phyloP scores from a whole-genome alignment of 2,113 vertebrate genomes.

The Neodon shergylaensis region DNA sequence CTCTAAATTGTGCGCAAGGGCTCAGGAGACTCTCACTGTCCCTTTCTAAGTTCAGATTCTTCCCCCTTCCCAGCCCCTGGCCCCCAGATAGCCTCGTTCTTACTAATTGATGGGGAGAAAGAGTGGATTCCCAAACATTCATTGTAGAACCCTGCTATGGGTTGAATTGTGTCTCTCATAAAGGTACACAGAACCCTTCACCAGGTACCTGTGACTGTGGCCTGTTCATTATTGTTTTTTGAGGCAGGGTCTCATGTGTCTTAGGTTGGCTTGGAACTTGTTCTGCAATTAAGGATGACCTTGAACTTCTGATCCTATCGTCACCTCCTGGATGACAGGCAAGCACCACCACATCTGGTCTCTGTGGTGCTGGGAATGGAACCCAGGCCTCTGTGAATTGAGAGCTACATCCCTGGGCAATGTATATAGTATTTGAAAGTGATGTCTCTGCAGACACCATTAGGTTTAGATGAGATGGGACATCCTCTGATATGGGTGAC shows the following conservation, averaged over 20 bases:
- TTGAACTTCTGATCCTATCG: background rate
- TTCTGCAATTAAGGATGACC: background rate
- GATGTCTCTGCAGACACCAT: background rate
- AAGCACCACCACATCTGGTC: background rate
- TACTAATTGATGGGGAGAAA: rapidly evolving
- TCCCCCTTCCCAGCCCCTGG: rapidly evolving
- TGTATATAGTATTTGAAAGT: background rate
- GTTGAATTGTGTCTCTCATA: background rate
- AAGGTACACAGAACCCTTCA: background rate
- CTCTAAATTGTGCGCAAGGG: background rate
- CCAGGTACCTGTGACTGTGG: background rate
- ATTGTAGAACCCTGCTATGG: rapidly evolving
- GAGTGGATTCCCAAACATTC: no score
- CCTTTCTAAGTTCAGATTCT: background rate
- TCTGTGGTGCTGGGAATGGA: background rate
- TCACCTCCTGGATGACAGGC: background rate
- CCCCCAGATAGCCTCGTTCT: background rate
- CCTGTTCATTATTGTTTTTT: background rate
- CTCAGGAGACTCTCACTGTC: background rate
- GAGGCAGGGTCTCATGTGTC: background rate
- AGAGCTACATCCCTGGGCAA: background rate
- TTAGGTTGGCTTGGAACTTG: background rate
- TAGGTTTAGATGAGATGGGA: background rate
- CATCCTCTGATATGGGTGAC: background rate
- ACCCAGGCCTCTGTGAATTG: background rate